phyloP scores from a whole-genome alignment of 1,140 invertebrate genomes.

The Adelges cooleyi region DNA sequence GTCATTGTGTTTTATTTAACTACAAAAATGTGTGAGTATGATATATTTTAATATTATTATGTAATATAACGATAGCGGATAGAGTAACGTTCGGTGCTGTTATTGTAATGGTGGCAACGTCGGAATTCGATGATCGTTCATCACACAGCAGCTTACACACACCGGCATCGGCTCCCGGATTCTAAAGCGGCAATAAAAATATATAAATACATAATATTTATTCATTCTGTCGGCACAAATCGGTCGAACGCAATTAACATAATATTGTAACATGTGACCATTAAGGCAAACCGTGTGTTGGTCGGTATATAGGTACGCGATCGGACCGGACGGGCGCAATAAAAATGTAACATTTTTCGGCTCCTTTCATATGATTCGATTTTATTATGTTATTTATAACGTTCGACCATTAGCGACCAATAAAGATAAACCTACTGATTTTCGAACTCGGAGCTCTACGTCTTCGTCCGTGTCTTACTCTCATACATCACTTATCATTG shows the following conservation, averaged over 20 bases:
- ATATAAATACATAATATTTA: constrained; percentile 3
- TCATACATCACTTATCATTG: background rate
- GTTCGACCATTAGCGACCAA: constrained; percentile 25
- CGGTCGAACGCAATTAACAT: constrained; percentile 23
- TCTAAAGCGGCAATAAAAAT: constrained; percentile 3
- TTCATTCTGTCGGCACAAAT: constrained; percentile 4
- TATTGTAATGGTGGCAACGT: no score
- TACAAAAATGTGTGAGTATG: no score
- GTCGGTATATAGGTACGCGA: no score
- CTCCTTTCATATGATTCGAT: constrained; percentile 26
- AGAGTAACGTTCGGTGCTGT: no score
- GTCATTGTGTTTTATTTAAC: no score
- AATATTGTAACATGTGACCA: constrained; percentile 18
- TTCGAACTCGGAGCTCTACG: constrained; percentile 1
- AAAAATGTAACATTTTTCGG: constrained; percentile 25
- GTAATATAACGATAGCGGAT: no score
- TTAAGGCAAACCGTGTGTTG: background rate
- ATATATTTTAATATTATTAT: no score
- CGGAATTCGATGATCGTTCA: constrained; percentile 10
- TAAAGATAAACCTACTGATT: constrained; percentile 23
- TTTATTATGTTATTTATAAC: constrained; percentile 28
- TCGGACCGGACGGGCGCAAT: background rate
- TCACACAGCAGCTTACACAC: background rate
- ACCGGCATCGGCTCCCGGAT: constrained; percentile 6
- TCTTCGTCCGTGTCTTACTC: background rate